Evolutionary conservation across 2,888 invertebrate genomes (phyloP).

Genomic region (Eilema griseolum): DNA sequence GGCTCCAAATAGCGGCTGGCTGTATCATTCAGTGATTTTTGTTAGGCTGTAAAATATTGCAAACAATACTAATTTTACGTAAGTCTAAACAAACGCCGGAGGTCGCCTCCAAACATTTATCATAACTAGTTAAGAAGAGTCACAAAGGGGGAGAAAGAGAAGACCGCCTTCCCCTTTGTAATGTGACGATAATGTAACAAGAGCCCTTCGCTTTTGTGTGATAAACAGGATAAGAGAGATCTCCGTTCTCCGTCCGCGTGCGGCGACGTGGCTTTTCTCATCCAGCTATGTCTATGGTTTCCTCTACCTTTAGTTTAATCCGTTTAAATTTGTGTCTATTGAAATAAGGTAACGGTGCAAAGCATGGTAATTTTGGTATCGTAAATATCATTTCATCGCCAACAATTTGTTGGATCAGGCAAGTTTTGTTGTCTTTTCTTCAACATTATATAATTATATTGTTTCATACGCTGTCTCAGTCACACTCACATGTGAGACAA

Average conservation of each 20-base stretch:
- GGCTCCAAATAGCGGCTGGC: conserved; percentile 62
- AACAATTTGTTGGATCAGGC: conserved; percentile 42
- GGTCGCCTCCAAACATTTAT: conserved; percentile 54
- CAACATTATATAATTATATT: conserved; percentile 19
- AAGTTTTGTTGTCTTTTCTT: conserved; percentile 43
- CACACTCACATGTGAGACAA: conserved; percentile 36
- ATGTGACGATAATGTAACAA: conserved; percentile 1
- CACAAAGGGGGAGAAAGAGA: neutral
- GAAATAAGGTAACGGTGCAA: conserved; percentile 75
- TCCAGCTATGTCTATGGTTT: conserved; percentile 5
- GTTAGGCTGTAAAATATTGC: conserved; percentile 62
- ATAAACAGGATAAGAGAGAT: conserved; percentile 4
- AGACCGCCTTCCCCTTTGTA: neutral
- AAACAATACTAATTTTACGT: conserved; percentile 58
- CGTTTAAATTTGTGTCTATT: conserved; percentile 65
- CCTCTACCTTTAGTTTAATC: conserved; percentile 56
- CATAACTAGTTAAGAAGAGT: conserved; percentile 16
- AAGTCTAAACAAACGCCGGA: conserved; percentile 56
- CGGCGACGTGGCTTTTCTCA: conserved; percentile 11
- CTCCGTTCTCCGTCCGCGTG: conserved; percentile 2
- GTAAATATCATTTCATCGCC: conserved; percentile 53
- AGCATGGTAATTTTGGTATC: conserved; percentile 66
- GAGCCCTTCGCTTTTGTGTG: conserved; percentile 10
- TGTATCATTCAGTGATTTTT: conserved; percentile 62
- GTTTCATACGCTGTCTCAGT: conserved; percentile 36